Base-by-base conservation (phyloP, 2,113 vertebrate genomes). In the Prunella fulvescens region DNA sequence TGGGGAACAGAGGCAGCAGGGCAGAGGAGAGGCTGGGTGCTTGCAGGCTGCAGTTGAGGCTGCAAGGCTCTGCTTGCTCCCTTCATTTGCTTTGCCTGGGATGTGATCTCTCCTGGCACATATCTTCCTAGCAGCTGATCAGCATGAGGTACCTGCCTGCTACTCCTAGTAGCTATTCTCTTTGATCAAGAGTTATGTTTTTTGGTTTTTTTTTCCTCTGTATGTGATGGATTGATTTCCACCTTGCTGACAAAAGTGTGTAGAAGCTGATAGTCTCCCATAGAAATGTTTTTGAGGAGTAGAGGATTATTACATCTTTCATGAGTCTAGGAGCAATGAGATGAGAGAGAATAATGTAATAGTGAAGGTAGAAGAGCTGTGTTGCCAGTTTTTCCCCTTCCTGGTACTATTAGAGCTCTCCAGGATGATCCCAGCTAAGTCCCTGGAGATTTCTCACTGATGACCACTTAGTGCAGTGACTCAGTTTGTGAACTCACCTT, bases 221-320 rank as follows among this genome's bases (percentile, higher is more conserved):
- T 45, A 7, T 3, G 0, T 54, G 33, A n/a, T 1, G 1, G 1
- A 24, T 29, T 0, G 0, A 26, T 60, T 73, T 89, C 17, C 18
- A 71, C 33, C n/a, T 91, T 78, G 42, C 60, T 86, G 56, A 25
- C 45, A 20, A 23, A 77, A 65, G 19, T 22, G 9, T 3, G 1
- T 25, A 19, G 47, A 84, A 84, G 47, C 50, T 66, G 45, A n/a
- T 90, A 11, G 3, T 87, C 15, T 90, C 10, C 14, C 11, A 4
- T 13, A 54, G 12, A 74, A 4, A 15, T 74, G 19, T 9, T 74
- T 92, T 79, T 35, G 33, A 78, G 61, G 12, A 81, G 31, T 47
- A 42, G 31, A 61, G 1, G 12, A 18, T 88, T 88, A 28, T 45
- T 71, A 25, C 8, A 58, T 19, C 33, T 85, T 82, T 67, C 2